Evolutionary conservation across 2,888 invertebrate species (phyloP).

Genomic region (Patella caerulea): DNA sequence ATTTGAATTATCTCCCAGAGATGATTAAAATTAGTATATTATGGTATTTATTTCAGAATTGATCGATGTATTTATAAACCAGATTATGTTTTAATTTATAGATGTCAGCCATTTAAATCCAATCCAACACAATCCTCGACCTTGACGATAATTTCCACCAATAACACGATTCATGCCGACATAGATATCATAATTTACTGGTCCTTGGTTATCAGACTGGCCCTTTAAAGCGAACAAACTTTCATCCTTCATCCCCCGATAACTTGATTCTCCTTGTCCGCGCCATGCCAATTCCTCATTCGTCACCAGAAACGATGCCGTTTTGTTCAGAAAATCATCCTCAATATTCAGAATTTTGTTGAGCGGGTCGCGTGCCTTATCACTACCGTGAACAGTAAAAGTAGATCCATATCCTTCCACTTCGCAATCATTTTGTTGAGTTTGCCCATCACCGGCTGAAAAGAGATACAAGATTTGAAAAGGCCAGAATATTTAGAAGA

Average conservation of each 20-base stretch:
- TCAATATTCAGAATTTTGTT: constrained; percentile 24
- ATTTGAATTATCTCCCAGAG: no score
- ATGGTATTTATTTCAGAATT: no score
- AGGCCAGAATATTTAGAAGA: background rate
- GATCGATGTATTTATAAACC: no score
- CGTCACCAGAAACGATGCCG: constrained; percentile 28
- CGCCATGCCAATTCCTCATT: constrained; percentile 27
- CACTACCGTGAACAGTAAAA: constrained; percentile 27
- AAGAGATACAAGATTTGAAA: background rate
- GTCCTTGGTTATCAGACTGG: constrained; percentile 28
- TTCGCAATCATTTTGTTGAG: constrained; percentile 34
- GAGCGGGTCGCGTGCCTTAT: constrained; percentile 24
- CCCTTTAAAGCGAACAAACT: constrained; percentile 31
- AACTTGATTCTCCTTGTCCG: constrained; percentile 8
- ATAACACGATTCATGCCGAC: constrained; percentile 31
- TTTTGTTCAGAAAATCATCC: constrained; percentile 18
- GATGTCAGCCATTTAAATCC: constrained; percentile 25
- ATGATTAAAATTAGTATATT: no score
- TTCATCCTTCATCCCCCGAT: constrained; percentile 1
- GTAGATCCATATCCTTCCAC: constrained; percentile 24
- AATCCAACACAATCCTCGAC: constrained; percentile 31
- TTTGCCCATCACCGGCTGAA: constrained; percentile 31
- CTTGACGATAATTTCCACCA: constrained; percentile 29
- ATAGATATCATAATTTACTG: constrained; percentile 29
- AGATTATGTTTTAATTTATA: no score